Base-by-base conservation (phyloP, 1,140 invertebrate species). In the Aradophagus sp. region DNA sequence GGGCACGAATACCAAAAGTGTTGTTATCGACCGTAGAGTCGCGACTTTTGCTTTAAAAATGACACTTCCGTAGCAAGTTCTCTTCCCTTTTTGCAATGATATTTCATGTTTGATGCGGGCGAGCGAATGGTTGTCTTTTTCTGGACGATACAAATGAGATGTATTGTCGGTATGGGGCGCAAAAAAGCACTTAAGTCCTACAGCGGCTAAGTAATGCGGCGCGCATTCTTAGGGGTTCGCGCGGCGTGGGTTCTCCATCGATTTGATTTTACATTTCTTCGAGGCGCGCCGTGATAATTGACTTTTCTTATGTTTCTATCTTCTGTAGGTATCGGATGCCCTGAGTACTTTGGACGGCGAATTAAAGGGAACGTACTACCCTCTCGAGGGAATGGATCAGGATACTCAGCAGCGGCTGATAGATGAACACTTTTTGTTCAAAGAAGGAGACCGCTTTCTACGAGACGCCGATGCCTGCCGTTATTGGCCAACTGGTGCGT, bases 401-500 rank as follows among this genome's bases (percentile, higher is more conserved):
- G 88, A 89, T 23, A 89, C 87, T 12, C 90, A 93, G 77, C 87
- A 91, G 76, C 87, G 90, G 76, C 87, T 94, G 71, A 92, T 92
- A 62, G 89, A 92, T 78, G 91, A 94, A 63, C 91, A 93, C 77
- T 93, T 93, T 82, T 86, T 94, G 13, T 95, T 94, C 83, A 92
- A 93, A 81, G 90, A 93, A 68, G 91, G 90, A 13, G 91, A 94
- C 81, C 84, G 88, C 27, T 90, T 89, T 80, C 79, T 92, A 26
- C 87, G 91, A 73, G 88, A 89, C 12, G 91, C 93, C 34, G 91
- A 93, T 48, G 90, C 90, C 42, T 93, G 89, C 82, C 88, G 90
- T 36, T 93, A 89, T 82, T 94, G 93, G 93, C 93, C 93, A 7
- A 87, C 85, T 3, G 93, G 92, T 84, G 38, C 71, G 76, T 73